A percentile compares a stretch with the other conserved stretches of the same genome.
Conservation (phyloP, 2,888 invertebrate genomes). For the Mantis religiosa region DNA sequence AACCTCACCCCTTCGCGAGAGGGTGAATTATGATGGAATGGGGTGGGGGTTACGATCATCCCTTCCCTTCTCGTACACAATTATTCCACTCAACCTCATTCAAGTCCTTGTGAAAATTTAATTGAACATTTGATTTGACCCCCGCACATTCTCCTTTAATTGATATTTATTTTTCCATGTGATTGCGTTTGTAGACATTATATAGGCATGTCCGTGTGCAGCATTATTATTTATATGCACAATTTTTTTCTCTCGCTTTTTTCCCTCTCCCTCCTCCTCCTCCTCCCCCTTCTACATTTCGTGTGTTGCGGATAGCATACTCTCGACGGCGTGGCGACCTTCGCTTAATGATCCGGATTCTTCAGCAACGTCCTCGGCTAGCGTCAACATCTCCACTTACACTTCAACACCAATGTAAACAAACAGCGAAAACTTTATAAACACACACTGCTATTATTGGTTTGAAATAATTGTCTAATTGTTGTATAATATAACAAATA, state of each 20-base stretch:
- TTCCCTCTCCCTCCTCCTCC: too few relatives aligned
- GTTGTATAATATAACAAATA: too few relatives aligned
- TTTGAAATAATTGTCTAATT: too few relatives aligned
- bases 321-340: background rate
- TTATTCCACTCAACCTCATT: constrained; percentile 27
- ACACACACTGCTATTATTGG: too few relatives aligned
- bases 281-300: background rate
- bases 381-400: too few relatives aligned
- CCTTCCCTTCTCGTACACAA: constrained; percentile 20
- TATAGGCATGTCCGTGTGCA: background rate
- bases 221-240: background rate
- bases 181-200: constrained; percentile 14
- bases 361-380: background rate
- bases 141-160: constrained; percentile 24
- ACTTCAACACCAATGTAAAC: too few relatives aligned
- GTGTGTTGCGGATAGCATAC: background rate
- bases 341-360: background rate
- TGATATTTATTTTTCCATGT: constrained; percentile 28
- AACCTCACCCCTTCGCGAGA: background rate
- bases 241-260: background rate
- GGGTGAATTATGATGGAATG: constrained; percentile 11
- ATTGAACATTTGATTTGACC: constrained; percentile 30
- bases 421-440: too few relatives aligned
- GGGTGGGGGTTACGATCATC: constrained; percentile 22
- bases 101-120: constrained; percentile 28